Percentiles rank a stretch among this genome's conserved stretches.
phyloP scores from a whole-genome alignment of 2,113 vertebrate genomes.

The Cacatua alba region DNA sequence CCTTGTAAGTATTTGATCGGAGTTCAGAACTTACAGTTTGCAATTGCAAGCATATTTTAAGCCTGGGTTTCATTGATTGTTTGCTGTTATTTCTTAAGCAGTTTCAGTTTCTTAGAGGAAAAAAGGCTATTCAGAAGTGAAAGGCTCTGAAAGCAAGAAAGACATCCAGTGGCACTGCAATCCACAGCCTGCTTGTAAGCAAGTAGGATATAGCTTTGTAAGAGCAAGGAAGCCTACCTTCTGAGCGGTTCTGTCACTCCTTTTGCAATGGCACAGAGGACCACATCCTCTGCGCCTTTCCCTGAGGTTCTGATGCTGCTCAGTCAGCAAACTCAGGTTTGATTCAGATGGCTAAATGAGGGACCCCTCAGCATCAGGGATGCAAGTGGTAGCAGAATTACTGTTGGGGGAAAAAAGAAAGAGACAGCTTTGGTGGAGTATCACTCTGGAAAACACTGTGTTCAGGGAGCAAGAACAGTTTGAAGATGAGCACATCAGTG shows the following conservation, averaged over 20 bases:
- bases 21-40: not conserved
- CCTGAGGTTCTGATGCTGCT: not conserved
- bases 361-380: not conserved
- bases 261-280: not conserved
- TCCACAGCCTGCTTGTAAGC: not conserved
- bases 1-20: not conserved
- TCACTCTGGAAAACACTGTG: not conserved
- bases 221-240: not conserved
- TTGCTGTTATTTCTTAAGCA: not conserved
- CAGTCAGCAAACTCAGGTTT: not conserved
- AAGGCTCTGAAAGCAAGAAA: not conserved
- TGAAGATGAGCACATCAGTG: not conserved
- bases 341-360: not conserved
- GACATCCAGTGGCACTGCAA: not conserved
- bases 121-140: not conserved
- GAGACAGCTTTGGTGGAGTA: not conserved
- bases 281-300: not conserved
- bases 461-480: not conserved
- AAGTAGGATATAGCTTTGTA: fast-evolving
- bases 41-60: not conserved
- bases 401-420: not conserved
- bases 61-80: not conserved
- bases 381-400: not conserved
- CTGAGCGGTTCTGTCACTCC: not conserved
- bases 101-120: not conserved